These are phyloP conservation scores for Erpobdella octoculata DNA, from an alignment of 2,888 invertebrate species.

Conservation along the genomic window DNA sequence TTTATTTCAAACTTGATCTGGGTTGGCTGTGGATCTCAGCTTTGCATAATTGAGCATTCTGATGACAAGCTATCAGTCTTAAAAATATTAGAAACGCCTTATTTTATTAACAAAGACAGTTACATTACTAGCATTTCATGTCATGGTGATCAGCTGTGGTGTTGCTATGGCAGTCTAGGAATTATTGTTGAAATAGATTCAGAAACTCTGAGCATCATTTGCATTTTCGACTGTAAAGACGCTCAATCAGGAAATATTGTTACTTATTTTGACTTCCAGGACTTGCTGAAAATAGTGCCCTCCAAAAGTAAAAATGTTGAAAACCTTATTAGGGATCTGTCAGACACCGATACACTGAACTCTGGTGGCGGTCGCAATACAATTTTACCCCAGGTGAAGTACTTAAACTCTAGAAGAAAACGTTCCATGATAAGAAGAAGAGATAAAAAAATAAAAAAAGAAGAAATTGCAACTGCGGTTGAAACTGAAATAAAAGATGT, in stretches of 20 bases:
- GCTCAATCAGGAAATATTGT: not conserved
- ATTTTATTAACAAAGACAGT: not conserved
- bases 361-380: too few relatives aligned
- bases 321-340: too few relatives aligned
- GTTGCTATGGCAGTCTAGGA: not conserved
- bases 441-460: not conserved
- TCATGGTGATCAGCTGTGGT: constrained; percentile 33
- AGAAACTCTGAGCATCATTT: constrained; percentile 23
- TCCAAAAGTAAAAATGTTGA: not conserved
- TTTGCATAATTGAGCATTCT: constrained; percentile 4
- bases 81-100: not conserved
- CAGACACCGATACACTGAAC: too few relatives aligned
- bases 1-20: not conserved
- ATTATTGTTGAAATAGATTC: constrained; percentile 30
- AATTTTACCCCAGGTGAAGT: too few relatives aligned
- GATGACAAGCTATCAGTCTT: not conserved
- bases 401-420: not conserved
- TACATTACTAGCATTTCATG: constrained; percentile 17
- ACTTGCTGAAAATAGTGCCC: not conserved
- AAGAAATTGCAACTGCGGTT: not conserved
- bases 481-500: not conserved
- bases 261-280: not conserved
- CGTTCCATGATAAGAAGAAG: not conserved
- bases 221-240: constrained; percentile 26
- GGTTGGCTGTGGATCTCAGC: constrained; percentile 1